Percentiles rank a stretch among this genome's conserved stretches.
Conservation (phyloP, 2,888 invertebrate species). For the Pomacea canaliculata region DNA sequence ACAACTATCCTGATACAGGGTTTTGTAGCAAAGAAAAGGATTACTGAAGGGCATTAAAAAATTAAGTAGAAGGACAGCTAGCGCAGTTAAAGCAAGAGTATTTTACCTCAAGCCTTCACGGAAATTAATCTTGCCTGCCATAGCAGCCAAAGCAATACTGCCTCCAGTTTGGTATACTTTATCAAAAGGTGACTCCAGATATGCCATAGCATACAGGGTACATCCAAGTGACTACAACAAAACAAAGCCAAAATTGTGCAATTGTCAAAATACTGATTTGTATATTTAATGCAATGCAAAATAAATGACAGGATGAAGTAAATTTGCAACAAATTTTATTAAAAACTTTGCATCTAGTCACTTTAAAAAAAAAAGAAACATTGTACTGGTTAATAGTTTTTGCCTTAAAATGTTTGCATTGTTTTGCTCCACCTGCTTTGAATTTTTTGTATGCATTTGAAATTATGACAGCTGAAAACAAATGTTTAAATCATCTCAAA, state of each 20-base stretch:
- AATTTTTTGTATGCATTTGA: too few relatives aligned
- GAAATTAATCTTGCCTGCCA: constrained; percentile 81
- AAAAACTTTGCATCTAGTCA: background rate
- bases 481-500: too few relatives aligned
- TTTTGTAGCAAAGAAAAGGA: too few relatives aligned
- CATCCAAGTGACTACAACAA: constrained; percentile 83
- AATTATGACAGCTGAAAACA: too few relatives aligned
- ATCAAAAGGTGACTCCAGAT: constrained; percentile 88
- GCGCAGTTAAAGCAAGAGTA: too few relatives aligned
- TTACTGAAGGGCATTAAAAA: too few relatives aligned
- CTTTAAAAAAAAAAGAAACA: background rate
- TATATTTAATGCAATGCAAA: background rate
- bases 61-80: too few relatives aligned
- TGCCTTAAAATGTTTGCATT: too few relatives aligned
- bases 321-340: background rate
- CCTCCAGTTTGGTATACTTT: constrained; percentile 86
- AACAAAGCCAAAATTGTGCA: background rate
- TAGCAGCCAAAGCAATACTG: constrained; percentile 87
- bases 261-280: background rate
- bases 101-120: constrained; percentile 78
- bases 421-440: too few relatives aligned
- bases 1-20: too few relatives aligned
- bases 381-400: background rate
- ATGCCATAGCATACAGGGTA: constrained; percentile 86
- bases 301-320: background rate